Conservation (phyloP, 2,888 invertebrate genomes). For the Zygothrica quintamaculata region DNA sequence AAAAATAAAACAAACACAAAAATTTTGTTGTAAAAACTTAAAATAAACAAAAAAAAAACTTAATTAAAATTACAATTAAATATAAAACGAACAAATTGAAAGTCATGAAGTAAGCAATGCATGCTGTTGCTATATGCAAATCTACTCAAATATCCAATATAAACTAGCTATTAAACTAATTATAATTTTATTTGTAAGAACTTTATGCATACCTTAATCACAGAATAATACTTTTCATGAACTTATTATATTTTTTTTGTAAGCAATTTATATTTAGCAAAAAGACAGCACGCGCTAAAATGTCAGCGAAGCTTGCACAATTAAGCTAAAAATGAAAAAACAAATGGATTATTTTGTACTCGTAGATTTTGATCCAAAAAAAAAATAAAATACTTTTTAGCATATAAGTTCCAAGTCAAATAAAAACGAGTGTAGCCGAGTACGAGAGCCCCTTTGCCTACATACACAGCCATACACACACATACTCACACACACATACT, state of each 20-base stretch:
- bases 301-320: slow-evolving; percentile 19
- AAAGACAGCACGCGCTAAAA: slow-evolving; percentile 45
- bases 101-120: slow-evolving; percentile 60
- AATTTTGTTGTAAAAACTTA: slow-evolving; percentile 1
- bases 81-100: slow-evolving; percentile 28
- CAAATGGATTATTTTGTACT: slow-evolving; percentile 8
- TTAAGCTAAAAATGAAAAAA: slow-evolving; percentile 22
- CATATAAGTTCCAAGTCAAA: slow-evolving; percentile 2
- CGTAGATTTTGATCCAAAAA: slow-evolving; percentile 2
- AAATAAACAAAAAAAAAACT: too few species aligned
- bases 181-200: slow-evolving; percentile 20
- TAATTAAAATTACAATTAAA: slow-evolving; percentile 24
- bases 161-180: slow-evolving; percentile 30
- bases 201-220: slow-evolving; percentile 32
- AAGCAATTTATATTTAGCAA: slow-evolving; percentile 33
- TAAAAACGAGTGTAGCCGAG: too few species aligned
- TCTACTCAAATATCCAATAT: slow-evolving; percentile 68
- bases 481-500: too few species aligned
- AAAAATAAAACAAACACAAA: background rate
- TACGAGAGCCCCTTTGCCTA: too few species aligned
- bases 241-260: slow-evolving; percentile 18
- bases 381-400: background rate
- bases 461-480: too few species aligned
- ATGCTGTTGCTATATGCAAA: slow-evolving; percentile 22
- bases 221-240: slow-evolving; percentile 20